These are phyloP conservation scores for Trachymyrmex septentrionalis DNA, from an alignment of 1,140 invertebrate genomes.

Conservation along the genomic window DNA sequence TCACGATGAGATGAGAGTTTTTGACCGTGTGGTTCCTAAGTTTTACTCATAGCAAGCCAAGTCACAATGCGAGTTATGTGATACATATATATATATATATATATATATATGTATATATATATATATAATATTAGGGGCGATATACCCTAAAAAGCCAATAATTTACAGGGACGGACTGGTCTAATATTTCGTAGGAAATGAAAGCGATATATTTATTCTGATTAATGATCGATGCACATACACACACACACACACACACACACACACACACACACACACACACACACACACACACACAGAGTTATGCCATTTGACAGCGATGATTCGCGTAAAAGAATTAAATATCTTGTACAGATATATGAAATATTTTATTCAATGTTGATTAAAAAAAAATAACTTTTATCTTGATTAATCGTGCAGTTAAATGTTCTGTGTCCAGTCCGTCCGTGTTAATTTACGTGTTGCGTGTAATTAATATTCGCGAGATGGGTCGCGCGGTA, in stretches of 20 bases:
- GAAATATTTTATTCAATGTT: conserved; percentile 4
- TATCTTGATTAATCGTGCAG: neutral
- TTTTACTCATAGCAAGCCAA: conserved; percentile 69
- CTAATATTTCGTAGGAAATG: conserved; percentile 21
- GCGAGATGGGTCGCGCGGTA: conserved; percentile 7
- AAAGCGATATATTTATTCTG: conserved; percentile 3
- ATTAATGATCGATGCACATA: neutral
- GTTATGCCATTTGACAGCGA: neutral
- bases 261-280: no score
- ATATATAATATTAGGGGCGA: conserved; percentile 55
- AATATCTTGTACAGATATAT: neutral
- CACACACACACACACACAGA: no score
- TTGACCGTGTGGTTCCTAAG: conserved; percentile 77
- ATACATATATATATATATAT: no score
- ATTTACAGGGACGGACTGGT: conserved; percentile 56
- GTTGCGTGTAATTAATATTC: conserved; percentile 39
- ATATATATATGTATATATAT: conserved; percentile 53
- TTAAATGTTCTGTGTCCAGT: conserved; percentile 34
- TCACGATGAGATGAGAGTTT: conserved; percentile 70
- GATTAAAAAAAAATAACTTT: conserved; percentile 10
- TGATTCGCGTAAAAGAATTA: neutral
- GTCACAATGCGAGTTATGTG: conserved; percentile 73
- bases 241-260: no score
- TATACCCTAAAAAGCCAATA: conserved; percentile 60
- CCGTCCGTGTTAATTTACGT: conserved; percentile 52